Conservation (phyloP, 2,113 vertebrate genomes). For the Rhabdomys dilectus region DNA sequence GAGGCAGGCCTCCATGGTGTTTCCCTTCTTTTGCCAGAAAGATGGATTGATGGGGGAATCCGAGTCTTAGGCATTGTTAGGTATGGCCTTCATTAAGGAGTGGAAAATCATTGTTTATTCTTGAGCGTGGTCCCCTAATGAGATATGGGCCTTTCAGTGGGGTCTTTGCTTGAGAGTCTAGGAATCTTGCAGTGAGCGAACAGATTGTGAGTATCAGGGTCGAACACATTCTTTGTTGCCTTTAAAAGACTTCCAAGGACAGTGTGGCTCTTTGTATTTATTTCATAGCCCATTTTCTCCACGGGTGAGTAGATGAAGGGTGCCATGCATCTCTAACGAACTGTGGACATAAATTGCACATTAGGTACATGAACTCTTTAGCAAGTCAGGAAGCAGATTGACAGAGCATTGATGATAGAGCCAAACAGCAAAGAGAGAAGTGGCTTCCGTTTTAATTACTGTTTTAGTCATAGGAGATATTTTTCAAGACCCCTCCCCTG, state of each 20-base stretch:
- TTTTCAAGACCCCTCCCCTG: too few species aligned
- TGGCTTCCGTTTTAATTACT: too few species aligned
- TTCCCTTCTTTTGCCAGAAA: constrained; percentile 16
- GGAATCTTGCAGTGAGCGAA: not conserved
- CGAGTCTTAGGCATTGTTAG: not conserved
- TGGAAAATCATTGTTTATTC: not conserved
- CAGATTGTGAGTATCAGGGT: not conserved
- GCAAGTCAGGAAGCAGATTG: not conserved
- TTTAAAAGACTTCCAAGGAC: not conserved
- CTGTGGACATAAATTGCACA: not conserved
- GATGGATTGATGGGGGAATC: not conserved
- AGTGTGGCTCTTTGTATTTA: not conserved
- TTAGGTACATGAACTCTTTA: not conserved
- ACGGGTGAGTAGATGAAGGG: not conserved
- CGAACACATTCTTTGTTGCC: not conserved
- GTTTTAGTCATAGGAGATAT: not conserved
- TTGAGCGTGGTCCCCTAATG: not conserved
- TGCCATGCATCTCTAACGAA: not conserved
- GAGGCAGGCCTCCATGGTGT: not conserved
- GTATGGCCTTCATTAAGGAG: not conserved
- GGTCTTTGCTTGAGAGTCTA: not conserved
- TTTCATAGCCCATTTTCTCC: not conserved
- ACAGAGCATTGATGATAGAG: not conserved
- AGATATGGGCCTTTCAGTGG: not conserved
- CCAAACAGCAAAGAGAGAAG: not conserved